Conservation (phyloP, 23 tunicate species). For the Oikopleura albicans region DNA sequence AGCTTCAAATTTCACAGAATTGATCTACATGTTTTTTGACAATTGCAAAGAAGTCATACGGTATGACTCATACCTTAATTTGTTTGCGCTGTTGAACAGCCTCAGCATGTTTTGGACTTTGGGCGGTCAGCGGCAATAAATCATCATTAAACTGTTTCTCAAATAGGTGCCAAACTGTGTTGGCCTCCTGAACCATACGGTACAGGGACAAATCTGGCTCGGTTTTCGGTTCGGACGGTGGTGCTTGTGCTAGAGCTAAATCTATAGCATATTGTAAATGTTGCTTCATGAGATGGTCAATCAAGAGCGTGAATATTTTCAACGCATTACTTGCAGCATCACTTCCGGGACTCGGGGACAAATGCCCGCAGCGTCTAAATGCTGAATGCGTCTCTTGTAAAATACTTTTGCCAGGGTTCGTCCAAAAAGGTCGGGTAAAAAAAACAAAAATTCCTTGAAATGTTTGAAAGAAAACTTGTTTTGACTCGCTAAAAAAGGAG, state of each 20-base stretch:
- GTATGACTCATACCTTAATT: too few species aligned
- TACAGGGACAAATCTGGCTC: conserved; percentile 65
- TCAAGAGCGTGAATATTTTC: conserved; percentile 37
- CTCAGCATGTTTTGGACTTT: neutral
- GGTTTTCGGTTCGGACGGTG: conserved; percentile 53
- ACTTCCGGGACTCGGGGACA: conserved; percentile 32
- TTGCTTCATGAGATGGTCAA: conserved; percentile 58
- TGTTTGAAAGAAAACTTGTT: too few species aligned
- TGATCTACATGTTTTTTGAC: too few species aligned
- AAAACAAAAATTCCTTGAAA: too few species aligned
- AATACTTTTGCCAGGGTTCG: too few species aligned
- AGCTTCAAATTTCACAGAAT: too few species aligned
- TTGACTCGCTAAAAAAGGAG: too few species aligned
- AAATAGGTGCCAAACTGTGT: conserved; percentile 72
- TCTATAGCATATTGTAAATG: conserved; percentile 88
- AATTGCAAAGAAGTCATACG: too few species aligned
- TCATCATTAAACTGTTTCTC: conserved; percentile 90
- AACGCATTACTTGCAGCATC: conserved; percentile 35
- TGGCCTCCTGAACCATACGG: conserved; percentile 69
- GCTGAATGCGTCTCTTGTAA: conserved; percentile 84
- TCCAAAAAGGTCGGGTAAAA: too few species aligned
- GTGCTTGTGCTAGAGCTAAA: conserved; percentile 32
- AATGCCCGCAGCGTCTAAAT: conserved; percentile 49
- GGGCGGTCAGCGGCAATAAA: conserved; percentile 38
- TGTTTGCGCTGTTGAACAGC: neutral